Base-by-base conservation (phyloP, 2,113 vertebrate genomes). In the Corythaixoides concolor region DNA sequence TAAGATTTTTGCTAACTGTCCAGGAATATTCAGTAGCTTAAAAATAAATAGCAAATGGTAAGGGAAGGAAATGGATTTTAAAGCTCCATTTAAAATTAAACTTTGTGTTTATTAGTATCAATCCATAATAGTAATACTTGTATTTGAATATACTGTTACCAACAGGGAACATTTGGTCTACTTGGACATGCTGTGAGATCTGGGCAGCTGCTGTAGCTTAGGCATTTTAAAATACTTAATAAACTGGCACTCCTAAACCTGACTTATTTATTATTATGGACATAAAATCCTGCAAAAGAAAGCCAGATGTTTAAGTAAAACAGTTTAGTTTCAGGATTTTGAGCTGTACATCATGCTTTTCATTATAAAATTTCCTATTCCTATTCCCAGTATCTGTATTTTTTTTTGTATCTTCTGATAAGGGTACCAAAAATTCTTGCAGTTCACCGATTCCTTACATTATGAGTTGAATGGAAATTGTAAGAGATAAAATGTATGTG, bases 61-160 rank as follows among this genome's bases (percentile, higher is more conserved):
- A 86, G 72, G 95, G 92, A 97, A 97, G 97, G 97, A 97, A 96
- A 96, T 96, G 77, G 88, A 94, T 80, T 96, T 97, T 96, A 88
- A 95, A 95, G 96, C 91, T 28, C 24, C 94, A 94, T 97, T 97
- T 97, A 88, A 95, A 95, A 97, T 93, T 97, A 95, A 97, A 96
- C 81, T 91, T 73, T 81, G 72, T 97, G 88, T 97, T 96, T 95
- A 92, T 96, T 95, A 93, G 77, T 95, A 95, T 92, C 96, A 95
- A 47, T 91, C 81, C 56, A 55, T 90, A 93, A 77, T 68, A 49
- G 80, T 89, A 94, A 93, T 95, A 72, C 52, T 89, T 96, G 82
- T 95, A 68, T 87, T 88, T 90, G 70, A 94, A 93, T 95, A 72
- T 94, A 62, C 69, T 95, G 66, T 92, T 93, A 85, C 83, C 85